Evolutionary conservation across 2,888 invertebrate species (phyloP).

Genomic region (Eulithis prunata): DNA sequence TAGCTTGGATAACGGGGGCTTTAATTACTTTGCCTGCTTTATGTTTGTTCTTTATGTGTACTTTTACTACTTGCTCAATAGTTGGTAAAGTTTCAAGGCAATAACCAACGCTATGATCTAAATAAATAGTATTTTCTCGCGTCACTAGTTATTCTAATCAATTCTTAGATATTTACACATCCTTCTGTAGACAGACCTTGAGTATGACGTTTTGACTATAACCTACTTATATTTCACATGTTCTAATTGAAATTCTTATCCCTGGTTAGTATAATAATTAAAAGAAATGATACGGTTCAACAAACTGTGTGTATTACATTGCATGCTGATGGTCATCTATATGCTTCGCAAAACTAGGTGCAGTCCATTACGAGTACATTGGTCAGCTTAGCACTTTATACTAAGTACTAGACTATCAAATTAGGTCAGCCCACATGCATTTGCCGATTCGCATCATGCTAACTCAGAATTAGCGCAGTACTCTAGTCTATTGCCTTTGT

Average conservation of each 20-base stretch:
- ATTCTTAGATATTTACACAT: too few species aligned
- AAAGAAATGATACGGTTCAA: too few species aligned
- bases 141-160: not conserved
- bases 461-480: constrained; percentile 40
- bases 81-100: constrained; percentile 23
- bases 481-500: constrained; percentile 35
- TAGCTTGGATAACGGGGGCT: constrained; percentile 66
- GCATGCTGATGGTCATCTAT: constrained; percentile 19
- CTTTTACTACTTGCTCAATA: constrained; percentile 43
- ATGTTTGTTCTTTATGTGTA: constrained; percentile 60
- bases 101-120: constrained; percentile 2
- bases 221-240: too few species aligned
- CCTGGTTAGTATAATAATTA: too few species aligned
- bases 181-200: too few species aligned
- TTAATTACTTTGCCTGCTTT: constrained; percentile 69
- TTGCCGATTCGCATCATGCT: constrained; percentile 35
- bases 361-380: constrained; percentile 18
- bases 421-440: constrained; percentile 43
- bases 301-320: not conserved
- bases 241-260: too few species aligned
- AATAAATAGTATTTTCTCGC: not conserved
- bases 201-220: too few species aligned
- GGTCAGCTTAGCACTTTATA: constrained; percentile 19
- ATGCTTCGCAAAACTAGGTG: constrained; percentile 18
- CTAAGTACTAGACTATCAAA: constrained; percentile 25